These are phyloP conservation scores for Ascaphus truei DNA, from an alignment of 2,113 vertebrate genomes.

Conservation along the genomic window DNA sequence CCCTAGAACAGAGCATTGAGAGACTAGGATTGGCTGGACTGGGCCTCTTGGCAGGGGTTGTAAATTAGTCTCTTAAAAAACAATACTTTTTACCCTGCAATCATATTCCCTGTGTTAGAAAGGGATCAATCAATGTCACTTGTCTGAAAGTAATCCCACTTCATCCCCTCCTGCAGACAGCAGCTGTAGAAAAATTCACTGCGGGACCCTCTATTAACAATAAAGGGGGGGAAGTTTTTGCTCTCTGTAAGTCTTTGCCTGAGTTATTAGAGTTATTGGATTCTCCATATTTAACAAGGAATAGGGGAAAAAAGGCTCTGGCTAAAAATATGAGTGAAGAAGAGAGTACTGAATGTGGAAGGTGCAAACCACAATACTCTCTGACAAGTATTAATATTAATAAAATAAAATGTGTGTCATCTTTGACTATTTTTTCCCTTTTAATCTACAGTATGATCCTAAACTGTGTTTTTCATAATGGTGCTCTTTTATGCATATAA, in stretches of 20 bases:
- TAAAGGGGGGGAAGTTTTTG: neutral
- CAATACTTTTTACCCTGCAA: neutral
- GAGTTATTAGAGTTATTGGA: neutral
- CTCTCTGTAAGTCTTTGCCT: neutral
- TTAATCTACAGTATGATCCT: too few species aligned
- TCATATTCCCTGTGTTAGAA: neutral
- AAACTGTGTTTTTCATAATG: too few species aligned
- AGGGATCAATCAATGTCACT: slow-evolving; percentile 15
- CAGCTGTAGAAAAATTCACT: slow-evolving; percentile 12
- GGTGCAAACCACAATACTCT: too few species aligned
- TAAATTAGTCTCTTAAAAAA: neutral
- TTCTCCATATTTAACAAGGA: neutral
- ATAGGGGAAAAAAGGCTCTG: too few species aligned
- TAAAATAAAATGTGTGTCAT: too few species aligned
- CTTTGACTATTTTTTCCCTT: too few species aligned
- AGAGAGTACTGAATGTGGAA: too few species aligned
- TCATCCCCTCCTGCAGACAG: neutral
- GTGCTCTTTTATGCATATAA: too few species aligned
- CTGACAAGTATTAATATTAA: too few species aligned
- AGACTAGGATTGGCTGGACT: neutral
- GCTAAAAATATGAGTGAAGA: too few species aligned
- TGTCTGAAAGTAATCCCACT: neutral
- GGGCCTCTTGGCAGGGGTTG: neutral
- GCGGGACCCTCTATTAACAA: neutral
- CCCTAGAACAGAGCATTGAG: neutral